phyloP scores from a whole-genome alignment of 1,140 invertebrate genomes.

The Apis laboriosa region DNA sequence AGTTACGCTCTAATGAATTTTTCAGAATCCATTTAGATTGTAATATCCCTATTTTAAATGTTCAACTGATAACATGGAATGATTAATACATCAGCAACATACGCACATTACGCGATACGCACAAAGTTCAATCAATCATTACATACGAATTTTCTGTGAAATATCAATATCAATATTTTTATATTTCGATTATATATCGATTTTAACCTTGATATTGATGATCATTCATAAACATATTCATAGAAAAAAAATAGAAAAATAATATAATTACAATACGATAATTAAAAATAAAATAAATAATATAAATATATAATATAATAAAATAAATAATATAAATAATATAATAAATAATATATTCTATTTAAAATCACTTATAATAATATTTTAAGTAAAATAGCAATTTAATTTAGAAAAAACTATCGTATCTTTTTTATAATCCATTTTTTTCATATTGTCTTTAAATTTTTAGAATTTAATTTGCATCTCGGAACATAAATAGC shows the following conservation, averaged over 20 bases:
- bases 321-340: too few relatives aligned
- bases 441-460: background rate
- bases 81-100: background rate
- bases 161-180: background rate
- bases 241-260: too few relatives aligned
- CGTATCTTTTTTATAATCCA: too few relatives aligned
- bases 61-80: background rate
- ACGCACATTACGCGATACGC: background rate
- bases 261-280: too few relatives aligned
- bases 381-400: too few relatives aligned
- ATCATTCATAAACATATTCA: too few relatives aligned
- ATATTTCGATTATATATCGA: background rate
- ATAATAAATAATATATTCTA: too few relatives aligned
- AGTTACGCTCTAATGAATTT: background rate
- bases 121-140: conserved; percentile 36
- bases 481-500: background rate
- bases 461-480: background rate
- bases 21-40: background rate
- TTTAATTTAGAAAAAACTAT: background rate
- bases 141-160: background rate
- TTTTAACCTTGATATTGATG: background rate
- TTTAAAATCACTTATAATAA: too few relatives aligned
- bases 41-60: background rate
- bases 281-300: too few relatives aligned
- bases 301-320: too few relatives aligned